These are phyloP conservation scores for Hirundo rustica DNA, from an alignment of 2,797 vertebrate genomes.

Conservation along the genomic window DNA sequence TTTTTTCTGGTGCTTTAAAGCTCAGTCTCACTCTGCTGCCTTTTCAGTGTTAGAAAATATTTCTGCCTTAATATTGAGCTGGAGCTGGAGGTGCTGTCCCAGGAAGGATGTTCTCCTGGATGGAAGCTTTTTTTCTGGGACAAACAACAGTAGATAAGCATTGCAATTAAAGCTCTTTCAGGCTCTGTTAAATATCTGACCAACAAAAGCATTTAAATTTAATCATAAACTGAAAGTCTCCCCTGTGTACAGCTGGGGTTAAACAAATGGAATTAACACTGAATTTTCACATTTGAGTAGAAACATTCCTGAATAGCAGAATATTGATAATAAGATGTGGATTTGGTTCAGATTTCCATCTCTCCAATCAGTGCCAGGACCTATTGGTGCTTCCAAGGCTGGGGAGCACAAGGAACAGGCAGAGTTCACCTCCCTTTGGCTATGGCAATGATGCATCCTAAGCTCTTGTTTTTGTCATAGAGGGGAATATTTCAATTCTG, in stretches of 20 bases:
- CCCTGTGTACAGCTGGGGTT: accelerated
- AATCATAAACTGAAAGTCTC: background rate
- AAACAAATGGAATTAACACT: background rate
- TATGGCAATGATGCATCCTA: accelerated
- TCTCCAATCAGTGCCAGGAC: background rate
- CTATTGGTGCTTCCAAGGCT: background rate
- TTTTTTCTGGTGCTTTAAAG: background rate
- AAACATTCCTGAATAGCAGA: background rate
- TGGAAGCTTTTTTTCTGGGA: background rate
- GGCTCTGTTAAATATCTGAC: background rate
- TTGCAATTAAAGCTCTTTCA: background rate
- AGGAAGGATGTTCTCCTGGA: background rate
- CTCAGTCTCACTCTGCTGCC: background rate
- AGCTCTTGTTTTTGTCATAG: background rate
- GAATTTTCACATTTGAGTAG: background rate
- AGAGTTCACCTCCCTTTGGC: background rate
- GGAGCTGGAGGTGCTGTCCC: background rate
- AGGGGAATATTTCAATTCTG: background rate
- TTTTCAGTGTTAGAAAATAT: background rate
- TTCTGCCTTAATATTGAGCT: background rate
- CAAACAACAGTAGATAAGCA: background rate
- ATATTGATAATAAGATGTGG: background rate
- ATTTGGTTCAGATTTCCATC: background rate
- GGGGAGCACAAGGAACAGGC: background rate
- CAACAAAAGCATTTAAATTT: background rate